These are phyloP conservation scores for Liasis olivaceus DNA, from an alignment of 2,797 vertebrate genomes.

Conservation along the genomic window DNA sequence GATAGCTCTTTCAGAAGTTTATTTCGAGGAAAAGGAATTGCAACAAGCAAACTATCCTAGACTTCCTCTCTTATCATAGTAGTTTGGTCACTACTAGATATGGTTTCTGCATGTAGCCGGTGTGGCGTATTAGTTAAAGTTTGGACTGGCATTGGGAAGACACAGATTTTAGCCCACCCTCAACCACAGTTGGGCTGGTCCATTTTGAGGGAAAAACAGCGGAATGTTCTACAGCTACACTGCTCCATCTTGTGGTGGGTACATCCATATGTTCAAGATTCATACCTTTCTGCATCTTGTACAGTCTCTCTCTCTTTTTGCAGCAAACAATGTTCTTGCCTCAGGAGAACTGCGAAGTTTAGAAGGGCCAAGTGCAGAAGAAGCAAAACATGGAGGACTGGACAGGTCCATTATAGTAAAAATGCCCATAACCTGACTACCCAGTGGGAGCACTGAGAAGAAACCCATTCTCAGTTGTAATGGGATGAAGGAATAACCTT, in stretches of 20 bases:
- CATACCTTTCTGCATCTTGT: background rate
- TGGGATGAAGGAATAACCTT: background rate
- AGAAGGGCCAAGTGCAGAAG: background rate
- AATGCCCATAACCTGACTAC: background rate
- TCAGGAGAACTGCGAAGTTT: background rate
- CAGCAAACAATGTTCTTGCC: background rate
- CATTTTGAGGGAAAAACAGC: background rate
- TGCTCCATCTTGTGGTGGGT: background rate
- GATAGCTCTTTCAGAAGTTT: constrained; percentile 41
- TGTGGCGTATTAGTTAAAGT: background rate
- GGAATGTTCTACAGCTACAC: background rate
- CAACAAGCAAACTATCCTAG: background rate
- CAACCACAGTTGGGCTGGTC: background rate
- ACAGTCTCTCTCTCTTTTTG: background rate
- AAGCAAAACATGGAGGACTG: background rate
- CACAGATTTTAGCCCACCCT: background rate
- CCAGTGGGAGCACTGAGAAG: background rate
- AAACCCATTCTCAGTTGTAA: background rate
- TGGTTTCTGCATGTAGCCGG: background rate
- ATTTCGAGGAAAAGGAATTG: constrained; percentile 28
- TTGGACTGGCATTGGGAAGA: background rate
- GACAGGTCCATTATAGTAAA: background rate
- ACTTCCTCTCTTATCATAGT: background rate
- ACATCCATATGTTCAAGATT: background rate
- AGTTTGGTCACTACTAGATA: too few relatives aligned